phyloP scores from a whole-genome alignment of 2,797 vertebrate species.

The Sternarchorhynchus goeldii region DNA sequence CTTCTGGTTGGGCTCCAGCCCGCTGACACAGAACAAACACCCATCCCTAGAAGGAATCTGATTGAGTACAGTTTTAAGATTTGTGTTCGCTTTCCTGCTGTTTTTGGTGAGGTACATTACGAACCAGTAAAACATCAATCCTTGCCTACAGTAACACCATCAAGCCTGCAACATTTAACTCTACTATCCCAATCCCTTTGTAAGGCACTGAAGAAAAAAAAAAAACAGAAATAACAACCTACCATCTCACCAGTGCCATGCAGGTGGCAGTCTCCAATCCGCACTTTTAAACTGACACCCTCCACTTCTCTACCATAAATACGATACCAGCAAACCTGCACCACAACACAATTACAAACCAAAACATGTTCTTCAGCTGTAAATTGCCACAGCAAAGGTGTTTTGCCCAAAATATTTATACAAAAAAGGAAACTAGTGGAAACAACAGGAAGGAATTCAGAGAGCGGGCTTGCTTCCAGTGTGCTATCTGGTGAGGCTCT shows the following conservation, averaged over 20 bases:
- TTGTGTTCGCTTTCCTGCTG: not conserved
- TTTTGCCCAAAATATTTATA: not conserved
- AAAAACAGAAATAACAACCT: not conserved
- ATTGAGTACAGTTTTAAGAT: constrained; percentile 25
- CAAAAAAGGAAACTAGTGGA: not conserved
- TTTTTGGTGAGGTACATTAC: too few relatives aligned
- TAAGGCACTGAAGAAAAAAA: not conserved
- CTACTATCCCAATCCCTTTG: not conserved
- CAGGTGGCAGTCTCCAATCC: constrained; percentile 83
- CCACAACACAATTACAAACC: constrained; percentile 1
- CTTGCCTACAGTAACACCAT: too few relatives aligned
- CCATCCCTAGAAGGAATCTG: constrained; percentile 83
- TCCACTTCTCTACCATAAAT: constrained; percentile 80
- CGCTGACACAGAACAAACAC: constrained; percentile 79
- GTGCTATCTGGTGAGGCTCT: not conserved
- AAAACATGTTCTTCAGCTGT: constrained; percentile 2
- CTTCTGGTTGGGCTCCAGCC: constrained; percentile 85
- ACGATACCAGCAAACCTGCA: constrained; percentile 90
- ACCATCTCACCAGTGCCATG: constrained; percentile 87
- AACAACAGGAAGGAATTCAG: not conserved
- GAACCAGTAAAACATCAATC: too few relatives aligned
- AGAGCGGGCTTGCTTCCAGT: not conserved
- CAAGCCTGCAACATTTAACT: not conserved
- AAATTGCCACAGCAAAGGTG: not conserved
- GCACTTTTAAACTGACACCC: constrained; percentile 81